Conservation (phyloP, 2,797 vertebrate species). For the Danio albolineatus region DNA sequence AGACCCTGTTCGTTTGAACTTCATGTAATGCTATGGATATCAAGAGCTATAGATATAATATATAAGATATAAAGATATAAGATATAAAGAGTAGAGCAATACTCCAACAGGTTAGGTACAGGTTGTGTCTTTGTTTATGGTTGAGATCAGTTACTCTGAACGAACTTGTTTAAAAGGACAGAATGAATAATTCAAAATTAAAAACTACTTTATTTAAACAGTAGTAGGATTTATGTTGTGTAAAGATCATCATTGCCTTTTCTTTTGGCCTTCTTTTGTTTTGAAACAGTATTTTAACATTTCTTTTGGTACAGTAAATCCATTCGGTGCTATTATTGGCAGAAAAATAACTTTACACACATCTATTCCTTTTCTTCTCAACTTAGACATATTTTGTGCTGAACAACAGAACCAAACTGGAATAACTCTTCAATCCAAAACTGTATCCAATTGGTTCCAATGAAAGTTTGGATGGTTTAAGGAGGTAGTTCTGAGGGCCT, state of each 20-base stretch:
- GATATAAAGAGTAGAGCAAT: no score
- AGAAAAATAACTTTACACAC: neutral
- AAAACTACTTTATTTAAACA: no score
- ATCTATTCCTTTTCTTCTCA: neutral
- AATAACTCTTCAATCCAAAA: neutral
- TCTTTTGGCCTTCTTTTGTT: slow-evolving; percentile 6
- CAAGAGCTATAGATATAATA: no score
- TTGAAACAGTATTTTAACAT: neutral
- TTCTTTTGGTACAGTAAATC: slow-evolving; percentile 4
- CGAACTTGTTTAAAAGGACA: no score
- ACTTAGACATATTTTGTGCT: neutral
- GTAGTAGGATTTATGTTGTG: neutral
- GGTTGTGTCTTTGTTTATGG: no score
- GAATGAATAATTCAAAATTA: no score
- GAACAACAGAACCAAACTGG: neutral
- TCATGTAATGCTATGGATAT: no score
- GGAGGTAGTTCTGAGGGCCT: slow-evolving; percentile 27
- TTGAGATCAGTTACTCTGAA: no score
- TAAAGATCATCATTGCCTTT: neutral
- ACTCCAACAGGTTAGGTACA: no score
- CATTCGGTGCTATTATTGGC: neutral
- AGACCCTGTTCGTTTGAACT: no score
- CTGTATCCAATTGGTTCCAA: slow-evolving; percentile 1
- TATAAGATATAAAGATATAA: no score
- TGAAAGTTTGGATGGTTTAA: slow-evolving; percentile 14